phyloP scores from a whole-genome alignment of 2,888 invertebrate species.

The Calameuta idolon region DNA sequence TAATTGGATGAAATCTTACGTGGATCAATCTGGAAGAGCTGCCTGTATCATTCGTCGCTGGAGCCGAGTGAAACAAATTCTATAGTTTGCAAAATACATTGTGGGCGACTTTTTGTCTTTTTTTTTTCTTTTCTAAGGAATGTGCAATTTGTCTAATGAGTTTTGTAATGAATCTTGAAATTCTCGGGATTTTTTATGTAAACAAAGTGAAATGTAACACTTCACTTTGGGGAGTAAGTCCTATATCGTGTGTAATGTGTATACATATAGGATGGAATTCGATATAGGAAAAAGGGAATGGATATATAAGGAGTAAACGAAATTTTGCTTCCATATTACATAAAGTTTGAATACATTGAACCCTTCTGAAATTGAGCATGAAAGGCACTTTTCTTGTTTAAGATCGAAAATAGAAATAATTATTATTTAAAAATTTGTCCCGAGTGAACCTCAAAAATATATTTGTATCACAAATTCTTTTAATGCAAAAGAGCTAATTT shows the following conservation, averaged over 20 bases:
- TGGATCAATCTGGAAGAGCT: background rate
- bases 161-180: background rate
- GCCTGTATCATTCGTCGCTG: background rate
- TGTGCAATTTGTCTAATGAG: background rate
- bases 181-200: background rate
- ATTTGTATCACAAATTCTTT: background rate
- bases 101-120: background rate
- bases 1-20: background rate
- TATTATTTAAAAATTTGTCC: background rate
- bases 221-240: background rate
- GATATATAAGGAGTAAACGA: conserved; percentile 3
- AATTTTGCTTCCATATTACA: conserved; percentile 12
- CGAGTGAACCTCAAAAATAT: background rate
- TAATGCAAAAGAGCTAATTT: background rate
- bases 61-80: background rate
- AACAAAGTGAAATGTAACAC: background rate
- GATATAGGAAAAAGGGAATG: background rate
- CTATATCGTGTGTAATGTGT: background rate
- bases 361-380: background rate
- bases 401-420: background rate
- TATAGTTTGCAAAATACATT: background rate
- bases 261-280: background rate
- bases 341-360: conserved; percentile 24
- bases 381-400: background rate
- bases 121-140: background rate